Conservation (phyloP, 2,797 vertebrate species). For the Podarcis siculus region DNA sequence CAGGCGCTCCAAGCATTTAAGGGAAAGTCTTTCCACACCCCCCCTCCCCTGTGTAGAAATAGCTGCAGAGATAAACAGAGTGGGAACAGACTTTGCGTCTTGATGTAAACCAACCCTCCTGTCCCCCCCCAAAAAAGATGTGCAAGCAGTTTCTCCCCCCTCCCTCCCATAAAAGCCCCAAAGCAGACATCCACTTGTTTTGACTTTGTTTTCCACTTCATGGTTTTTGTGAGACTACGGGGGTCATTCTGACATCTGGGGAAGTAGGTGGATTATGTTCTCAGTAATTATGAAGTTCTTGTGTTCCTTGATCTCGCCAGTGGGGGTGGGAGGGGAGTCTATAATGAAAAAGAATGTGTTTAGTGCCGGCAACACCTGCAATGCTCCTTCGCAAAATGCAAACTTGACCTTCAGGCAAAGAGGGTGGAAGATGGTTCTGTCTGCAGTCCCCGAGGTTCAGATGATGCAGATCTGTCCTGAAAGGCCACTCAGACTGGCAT, state of each 20-base stretch:
- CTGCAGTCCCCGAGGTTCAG: not conserved
- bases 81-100: no score
- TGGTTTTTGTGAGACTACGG: conserved; percentile 8
- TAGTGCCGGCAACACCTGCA: not conserved
- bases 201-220: conserved; percentile 7
- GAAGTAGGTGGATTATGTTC: not conserved
- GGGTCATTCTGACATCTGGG: not conserved
- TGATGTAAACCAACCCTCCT: no score
- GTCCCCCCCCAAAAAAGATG: no score
- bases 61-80: no score
- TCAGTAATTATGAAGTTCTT: not conserved
- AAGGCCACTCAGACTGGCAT: not conserved
- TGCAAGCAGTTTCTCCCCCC: no score
- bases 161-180: no score
- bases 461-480: conserved; percentile 20
- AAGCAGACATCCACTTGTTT: no score
- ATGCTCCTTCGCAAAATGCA: accelerated
- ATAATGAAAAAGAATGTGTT: not conserved
- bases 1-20: no score
- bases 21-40: no score
- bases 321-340: not conserved
- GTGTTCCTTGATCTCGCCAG: not conserved
- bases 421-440: not conserved
- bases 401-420: conserved; percentile 1
- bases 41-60: no score